A percentile compares a stretch with the other conserved stretches of the same genome.
Conservation (phyloP, 2,113 vertebrate genomes). For the Lepisosteus oculatus region DNA sequence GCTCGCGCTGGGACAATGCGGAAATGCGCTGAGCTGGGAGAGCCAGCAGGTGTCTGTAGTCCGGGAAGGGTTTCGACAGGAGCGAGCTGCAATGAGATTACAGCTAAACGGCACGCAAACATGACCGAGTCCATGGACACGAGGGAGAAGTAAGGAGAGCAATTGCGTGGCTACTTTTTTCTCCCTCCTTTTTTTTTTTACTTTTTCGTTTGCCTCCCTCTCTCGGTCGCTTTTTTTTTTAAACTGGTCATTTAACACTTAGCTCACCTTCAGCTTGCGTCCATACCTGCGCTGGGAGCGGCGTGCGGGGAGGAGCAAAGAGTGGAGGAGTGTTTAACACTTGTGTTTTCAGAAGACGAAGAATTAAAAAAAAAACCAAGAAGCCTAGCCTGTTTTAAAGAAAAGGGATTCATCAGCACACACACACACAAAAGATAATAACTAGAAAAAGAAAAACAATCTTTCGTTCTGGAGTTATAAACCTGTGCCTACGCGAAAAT, state of each 20-base stretch:
- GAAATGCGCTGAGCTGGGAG: not conserved
- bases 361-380: conserved; percentile 20
- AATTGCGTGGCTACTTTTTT: not conserved
- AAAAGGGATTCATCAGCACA: conserved; percentile 12
- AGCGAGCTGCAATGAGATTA: not conserved
- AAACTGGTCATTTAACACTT: not conserved
- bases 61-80: not conserved
- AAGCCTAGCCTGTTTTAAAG: conserved; percentile 34
- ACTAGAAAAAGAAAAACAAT: not conserved
- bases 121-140: conserved; percentile 33
- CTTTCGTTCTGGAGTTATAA: conserved; percentile 3
- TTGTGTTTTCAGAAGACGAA: not conserved
- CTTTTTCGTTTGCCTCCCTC: not conserved
- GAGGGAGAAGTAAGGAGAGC: conserved; percentile 24
- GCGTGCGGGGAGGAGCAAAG: not conserved
- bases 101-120: conserved; percentile 16
- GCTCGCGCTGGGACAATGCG: not conserved
- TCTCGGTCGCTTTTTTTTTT: not conserved
- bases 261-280: not conserved
- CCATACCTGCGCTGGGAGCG: conserved; percentile 3
- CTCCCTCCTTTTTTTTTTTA: not conserved
- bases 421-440: not conserved
- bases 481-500: conserved; percentile 13
- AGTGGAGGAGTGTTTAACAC: not conserved
- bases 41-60: conserved; percentile 27